Evolutionary conservation across 2,888 invertebrate genomes (phyloP).

Genomic region (Pheosia gnoma): DNA sequence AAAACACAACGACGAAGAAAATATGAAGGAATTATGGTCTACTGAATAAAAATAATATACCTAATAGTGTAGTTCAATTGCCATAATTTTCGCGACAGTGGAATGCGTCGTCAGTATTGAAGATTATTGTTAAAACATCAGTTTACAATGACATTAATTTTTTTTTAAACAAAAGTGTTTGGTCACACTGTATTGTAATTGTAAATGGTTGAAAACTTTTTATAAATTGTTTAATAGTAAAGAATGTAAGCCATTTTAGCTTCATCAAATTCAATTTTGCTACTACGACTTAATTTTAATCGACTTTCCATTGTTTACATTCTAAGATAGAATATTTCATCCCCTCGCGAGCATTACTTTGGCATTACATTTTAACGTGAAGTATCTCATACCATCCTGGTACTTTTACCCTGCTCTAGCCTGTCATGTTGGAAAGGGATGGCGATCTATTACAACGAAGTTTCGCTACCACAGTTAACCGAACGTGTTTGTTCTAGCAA

Average conservation of each 20-base stretch:
- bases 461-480: conserved; percentile 38
- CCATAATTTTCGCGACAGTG: no score
- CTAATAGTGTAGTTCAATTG: no score
- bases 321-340: conserved; percentile 34
- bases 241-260: not conserved
- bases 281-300: conserved; percentile 1
- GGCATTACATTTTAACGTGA: conserved; percentile 8
- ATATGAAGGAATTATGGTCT: no score
- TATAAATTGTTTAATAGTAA: no score
- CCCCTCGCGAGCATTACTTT: conserved; percentile 12
- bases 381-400: conserved; percentile 27
- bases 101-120: no score
- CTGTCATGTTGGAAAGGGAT: conserved; percentile 16
- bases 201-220: no score
- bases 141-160: no score
- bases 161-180: no score
- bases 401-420: conserved; percentile 18
- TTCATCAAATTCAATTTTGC: not conserved
- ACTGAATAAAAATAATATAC: no score
- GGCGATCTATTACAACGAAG: conserved; percentile 22
- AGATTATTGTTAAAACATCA: no score
- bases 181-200: no score
- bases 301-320: conserved; percentile 21
- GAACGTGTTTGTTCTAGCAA: conserved; percentile 43
- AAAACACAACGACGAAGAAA: no score